Evolutionary conservation across 2,888 invertebrate genomes (phyloP).

Genomic region (Limenitis camilla): DNA sequence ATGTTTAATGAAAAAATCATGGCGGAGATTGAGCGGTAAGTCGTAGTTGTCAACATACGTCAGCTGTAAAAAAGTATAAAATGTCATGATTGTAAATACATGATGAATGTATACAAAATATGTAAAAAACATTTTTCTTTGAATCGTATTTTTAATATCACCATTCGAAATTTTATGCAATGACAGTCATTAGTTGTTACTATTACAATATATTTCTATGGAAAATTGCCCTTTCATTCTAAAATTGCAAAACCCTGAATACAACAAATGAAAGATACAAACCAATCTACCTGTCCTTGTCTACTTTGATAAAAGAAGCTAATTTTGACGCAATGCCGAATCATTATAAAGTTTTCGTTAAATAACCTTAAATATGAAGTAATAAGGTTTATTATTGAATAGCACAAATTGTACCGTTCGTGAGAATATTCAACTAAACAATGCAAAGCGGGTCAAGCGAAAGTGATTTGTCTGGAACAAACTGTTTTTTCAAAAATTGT

Average conservation of each 20-base stretch:
- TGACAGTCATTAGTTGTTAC: too few species aligned
- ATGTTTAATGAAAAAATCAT: too few species aligned
- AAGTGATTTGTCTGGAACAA: constrained; percentile 40
- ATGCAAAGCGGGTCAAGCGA: constrained; percentile 45
- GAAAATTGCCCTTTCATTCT: too few species aligned
- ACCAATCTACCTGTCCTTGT: constrained; percentile 9
- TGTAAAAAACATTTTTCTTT: too few species aligned
- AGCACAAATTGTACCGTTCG: constrained; percentile 9
- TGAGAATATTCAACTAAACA: constrained; percentile 34
- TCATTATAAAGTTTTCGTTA: neutral
- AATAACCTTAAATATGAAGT: constrained; percentile 1
- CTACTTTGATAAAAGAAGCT: constrained; percentile 10
- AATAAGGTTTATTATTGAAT: constrained; percentile 11
- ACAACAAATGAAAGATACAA: constrained; percentile 3
- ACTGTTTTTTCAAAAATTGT: constrained; percentile 28
- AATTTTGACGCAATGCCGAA: constrained; percentile 23
- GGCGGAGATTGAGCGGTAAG: too few species aligned
- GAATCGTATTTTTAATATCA: too few species aligned
- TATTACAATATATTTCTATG: too few species aligned
- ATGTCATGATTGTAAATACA: too few species aligned
- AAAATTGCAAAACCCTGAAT: neutral
- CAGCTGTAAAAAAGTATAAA: too few species aligned
- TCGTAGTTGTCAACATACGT: too few species aligned
- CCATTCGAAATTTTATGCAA: too few species aligned
- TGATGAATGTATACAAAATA: too few species aligned